A percentile compares a stretch with the other conserved stretches of the same genome.
phyloP scores from a whole-genome alignment of 2,888 invertebrate genomes.

The Punctoribates punctum region DNA sequence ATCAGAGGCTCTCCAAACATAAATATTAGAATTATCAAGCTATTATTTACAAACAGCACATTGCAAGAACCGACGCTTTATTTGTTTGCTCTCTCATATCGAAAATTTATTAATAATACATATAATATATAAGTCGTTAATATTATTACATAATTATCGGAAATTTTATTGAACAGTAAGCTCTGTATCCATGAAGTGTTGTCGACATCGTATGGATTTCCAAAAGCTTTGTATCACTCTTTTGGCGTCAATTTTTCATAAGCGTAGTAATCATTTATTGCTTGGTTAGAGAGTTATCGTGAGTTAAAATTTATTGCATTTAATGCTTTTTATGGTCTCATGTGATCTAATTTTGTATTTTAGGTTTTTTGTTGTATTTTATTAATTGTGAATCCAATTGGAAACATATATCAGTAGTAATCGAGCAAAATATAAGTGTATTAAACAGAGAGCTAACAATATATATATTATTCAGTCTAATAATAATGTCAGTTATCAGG shows the following conservation, averaged over 20 bases:
- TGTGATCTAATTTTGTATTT: constrained; percentile 29
- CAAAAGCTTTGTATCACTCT: not conserved
- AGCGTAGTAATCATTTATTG: constrained; percentile 19
- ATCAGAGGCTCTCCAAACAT: too few species aligned
- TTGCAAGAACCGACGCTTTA: too few species aligned
- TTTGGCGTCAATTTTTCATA: constrained; percentile 19
- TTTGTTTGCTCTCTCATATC: too few species aligned
- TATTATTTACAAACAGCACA: too few species aligned
- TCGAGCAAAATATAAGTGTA: not conserved
- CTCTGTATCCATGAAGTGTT: too few species aligned
- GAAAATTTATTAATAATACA: too few species aligned
- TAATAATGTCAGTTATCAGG: constrained; percentile 33
- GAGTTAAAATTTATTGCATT: constrained; percentile 28
- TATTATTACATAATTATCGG: too few species aligned
- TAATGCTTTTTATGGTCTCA: constrained; percentile 32
- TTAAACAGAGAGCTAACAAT: not conserved
- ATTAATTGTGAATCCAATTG: constrained; percentile 28
- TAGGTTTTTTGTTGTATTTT: constrained; percentile 1
- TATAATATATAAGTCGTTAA: too few species aligned
- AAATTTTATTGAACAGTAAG: too few species aligned
- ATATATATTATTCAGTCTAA: not conserved
- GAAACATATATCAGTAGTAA: not conserved
- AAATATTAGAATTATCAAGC: too few species aligned
- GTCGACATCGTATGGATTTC: not conserved
- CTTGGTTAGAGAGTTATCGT: constrained; percentile 10